Evolutionary conservation across 2,797 vertebrate species (phyloP), one percentile per base, ranked within the genome.

Genomic region (Mus caroli): DNA sequence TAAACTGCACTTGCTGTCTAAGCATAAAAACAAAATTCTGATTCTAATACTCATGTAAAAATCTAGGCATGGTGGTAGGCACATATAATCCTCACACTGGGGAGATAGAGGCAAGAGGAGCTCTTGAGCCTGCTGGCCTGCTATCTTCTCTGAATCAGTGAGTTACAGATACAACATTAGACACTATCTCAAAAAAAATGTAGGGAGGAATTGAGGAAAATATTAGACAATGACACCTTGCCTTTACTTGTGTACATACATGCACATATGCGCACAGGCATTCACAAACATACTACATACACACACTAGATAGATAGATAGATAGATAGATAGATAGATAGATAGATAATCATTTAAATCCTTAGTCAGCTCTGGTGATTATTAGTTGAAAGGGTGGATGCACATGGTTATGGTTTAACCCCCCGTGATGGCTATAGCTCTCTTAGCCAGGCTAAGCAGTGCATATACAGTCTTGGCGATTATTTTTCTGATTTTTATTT

Each of bases 401-500:
- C 46, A 31, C 15, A 15, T 73, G 14, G 17, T 34, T 84, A 3
- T 73, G 78, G 58, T 46, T 34, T 37, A 56, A 46, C n/a, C 10
- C 43, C 17, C 43, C 71, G 5, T 13, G 26, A 37, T 93, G 43
- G 6, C 31, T 94, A 0, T 3, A 79, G 54, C 78, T 85, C 10
- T 46, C 2, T 89, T 64, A 89, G n/a, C n/a, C 91, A 26, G 58
- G 40, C 91, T 28, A 93, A 80, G 52, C 54, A 50, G 0, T 90
- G 46, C 50, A 75, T 75, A 58, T 75, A 43, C 6, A 80, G 34
- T 20, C 34, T 85, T 88, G 64, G 76, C 60, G 40, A 60, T 96
- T 88, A 69, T 90, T 69, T 75, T 46, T n/a, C 79, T 56, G 37
- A 71, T 88, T 76, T 79, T 88, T 94, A 90, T 88, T 96, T 94